Percentiles rank a stretch among this genome's conserved stretches.
These are phyloP conservation scores for Mamestra configurata DNA, from an alignment of 1,140 invertebrate genomes.

Conservation along the genomic window DNA sequence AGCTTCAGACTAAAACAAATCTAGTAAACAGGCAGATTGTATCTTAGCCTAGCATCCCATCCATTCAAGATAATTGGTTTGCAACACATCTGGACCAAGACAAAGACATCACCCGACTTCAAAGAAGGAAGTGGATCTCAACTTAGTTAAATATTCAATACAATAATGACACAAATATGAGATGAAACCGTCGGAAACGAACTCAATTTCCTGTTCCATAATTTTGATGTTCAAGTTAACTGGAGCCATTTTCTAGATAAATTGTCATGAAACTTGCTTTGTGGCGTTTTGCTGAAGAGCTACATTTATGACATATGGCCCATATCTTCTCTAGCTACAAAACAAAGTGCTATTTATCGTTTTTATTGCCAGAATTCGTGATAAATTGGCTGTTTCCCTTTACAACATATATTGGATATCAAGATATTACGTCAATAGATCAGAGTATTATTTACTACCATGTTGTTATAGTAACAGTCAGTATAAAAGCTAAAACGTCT, in stretches of 20 bases:
- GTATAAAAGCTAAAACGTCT: neutral
- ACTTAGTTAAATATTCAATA: neutral
- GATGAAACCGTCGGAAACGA: neutral
- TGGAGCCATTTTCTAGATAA: conserved; percentile 16
- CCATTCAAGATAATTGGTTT: neutral
- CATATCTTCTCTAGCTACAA: neutral
- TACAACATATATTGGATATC: conserved; percentile 8
- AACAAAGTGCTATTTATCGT: conserved; percentile 30
- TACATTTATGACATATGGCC: neutral
- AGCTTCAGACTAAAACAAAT: neutral
- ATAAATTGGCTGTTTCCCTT: neutral
- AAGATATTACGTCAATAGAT: conserved; percentile 7
- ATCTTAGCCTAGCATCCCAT: neutral
- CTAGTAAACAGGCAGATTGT: neutral
- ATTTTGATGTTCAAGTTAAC: conserved; percentile 5
- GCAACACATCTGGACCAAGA: neutral
- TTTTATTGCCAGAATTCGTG: conserved; percentile 15
- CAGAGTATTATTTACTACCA: conserved; percentile 1
- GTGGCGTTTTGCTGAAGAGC: neutral
- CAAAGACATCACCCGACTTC: neutral
- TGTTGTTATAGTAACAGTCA: neutral
- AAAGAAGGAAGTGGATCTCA: neutral
- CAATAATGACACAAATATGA: neutral
- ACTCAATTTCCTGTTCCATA: neutral
- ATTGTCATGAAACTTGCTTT: neutral